Base-by-base conservation (phyloP, 2,888 invertebrate species). In the Unio delphinus region DNA sequence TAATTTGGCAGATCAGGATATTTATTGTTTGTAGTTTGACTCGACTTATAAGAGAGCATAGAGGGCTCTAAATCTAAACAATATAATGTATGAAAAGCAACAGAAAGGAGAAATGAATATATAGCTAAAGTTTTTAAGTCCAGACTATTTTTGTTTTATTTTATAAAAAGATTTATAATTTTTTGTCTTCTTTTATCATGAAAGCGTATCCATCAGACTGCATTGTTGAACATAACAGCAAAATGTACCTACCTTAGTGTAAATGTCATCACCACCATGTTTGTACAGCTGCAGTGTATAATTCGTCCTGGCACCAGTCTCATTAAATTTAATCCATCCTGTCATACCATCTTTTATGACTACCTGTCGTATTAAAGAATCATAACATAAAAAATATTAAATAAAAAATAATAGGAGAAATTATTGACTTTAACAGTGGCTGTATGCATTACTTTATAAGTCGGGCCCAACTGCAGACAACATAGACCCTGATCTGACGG, bases 221-320 rank as follows among this genome's bases (percentile, higher is more conserved):
- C 5, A 6, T 34, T 5, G 34, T 15, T 15, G 15, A 3, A 15
- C 45, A 45, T 11, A 11, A 45, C 0, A 45, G 3, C n/a, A 7
- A 8, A 8, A 23, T 59, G 28, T 34, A 28, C 45, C 30, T 73
- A 83, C 84, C 84, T 81, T 80, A n/a, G 69, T 76, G 65, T 77
- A 83, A 60, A 86, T 75, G 54, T 75, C 76, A 20, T 74, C 71
- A 7, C 84, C 83, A 0, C 86, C 85, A 67, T 86, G 84, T 64
- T 83, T 81, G 64, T 84, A 84, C 18, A 86, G 76, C 45, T 77
- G 74, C 54, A 85, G 74, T 0, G 75, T 77, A 68, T 83, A 86
- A 71, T 84, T 79, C 6, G 77, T 68, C 26, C 86, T 72, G 15
- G 83, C 76, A 18, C 86, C 86, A 4, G 77, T 73, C 11, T 73